Evolutionary conservation across 2,113 vertebrate genomes (phyloP).

Genomic region (Dinomys branickii): DNA sequence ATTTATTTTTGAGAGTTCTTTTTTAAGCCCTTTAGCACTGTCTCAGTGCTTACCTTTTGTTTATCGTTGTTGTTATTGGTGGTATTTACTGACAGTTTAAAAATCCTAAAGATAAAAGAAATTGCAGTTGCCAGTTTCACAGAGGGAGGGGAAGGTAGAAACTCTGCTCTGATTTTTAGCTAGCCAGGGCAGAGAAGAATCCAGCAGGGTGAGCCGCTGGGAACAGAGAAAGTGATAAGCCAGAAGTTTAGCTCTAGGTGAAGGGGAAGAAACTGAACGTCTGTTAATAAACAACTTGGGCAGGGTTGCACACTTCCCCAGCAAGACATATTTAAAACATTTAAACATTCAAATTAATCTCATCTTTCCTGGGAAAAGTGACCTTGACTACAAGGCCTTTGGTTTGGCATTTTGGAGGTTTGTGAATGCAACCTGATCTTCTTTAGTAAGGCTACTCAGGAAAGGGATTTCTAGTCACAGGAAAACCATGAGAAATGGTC

Average conservation of each 20-base stretch:
- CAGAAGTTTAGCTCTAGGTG: neutral
- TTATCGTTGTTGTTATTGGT: neutral
- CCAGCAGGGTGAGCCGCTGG: neutral
- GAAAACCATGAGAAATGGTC: neutral
- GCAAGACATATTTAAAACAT: neutral
- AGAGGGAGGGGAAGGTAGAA: neutral
- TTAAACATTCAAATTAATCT: neutral
- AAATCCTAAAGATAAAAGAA: conserved; percentile 17
- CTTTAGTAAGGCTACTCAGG: neutral
- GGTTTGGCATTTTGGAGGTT: neutral
- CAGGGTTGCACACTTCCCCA: neutral
- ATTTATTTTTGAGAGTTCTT: neutral
- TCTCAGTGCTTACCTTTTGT: neutral
- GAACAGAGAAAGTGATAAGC: neutral
- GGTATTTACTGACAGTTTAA: neutral
- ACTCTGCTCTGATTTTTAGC: neutral
- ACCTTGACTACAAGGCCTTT: neutral
- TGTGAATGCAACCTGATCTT: neutral
- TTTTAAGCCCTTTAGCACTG: neutral
- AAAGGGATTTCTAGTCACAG: neutral
- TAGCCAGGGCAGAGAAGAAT: neutral
- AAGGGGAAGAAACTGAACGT: neutral
- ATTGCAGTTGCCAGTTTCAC: neutral
- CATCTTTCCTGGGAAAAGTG: neutral
- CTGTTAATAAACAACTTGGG: neutral